Percentiles rank a stretch among this genome's conserved stretches.
phyloP scores from a whole-genome alignment of 2,888 invertebrate genomes.

The Cheilosia scutellata region DNA sequence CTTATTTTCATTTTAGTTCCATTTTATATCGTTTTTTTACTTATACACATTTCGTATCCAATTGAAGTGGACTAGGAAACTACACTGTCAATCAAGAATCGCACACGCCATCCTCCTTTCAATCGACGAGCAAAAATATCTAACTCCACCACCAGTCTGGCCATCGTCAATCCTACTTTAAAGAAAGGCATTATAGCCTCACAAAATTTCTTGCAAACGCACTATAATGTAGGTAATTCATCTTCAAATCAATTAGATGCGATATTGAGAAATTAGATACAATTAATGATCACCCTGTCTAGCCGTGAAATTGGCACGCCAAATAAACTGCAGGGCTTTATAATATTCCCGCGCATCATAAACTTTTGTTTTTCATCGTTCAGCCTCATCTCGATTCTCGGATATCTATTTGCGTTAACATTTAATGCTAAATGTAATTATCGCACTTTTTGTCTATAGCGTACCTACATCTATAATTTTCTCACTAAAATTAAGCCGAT shows the following conservation, averaged over 20 bases:
- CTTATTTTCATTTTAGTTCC: too few relatives aligned
- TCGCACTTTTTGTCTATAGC: slow-evolving; percentile 17
- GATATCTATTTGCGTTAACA: slow-evolving; percentile 46
- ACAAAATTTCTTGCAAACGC: background rate
- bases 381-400: background rate
- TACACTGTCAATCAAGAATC: too few relatives aligned
- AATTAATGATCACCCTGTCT: slow-evolving; percentile 12
- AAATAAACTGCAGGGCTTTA: slow-evolving; percentile 2
- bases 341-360: slow-evolving; percentile 23
- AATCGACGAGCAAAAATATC: too few relatives aligned
- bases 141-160: too few relatives aligned
- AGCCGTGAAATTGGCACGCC: background rate
- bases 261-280: slow-evolving; percentile 22
- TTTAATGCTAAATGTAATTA: slow-evolving; percentile 39
- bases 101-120: too few relatives aligned
- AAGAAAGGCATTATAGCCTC: background rate
- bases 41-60: too few relatives aligned
- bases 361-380: slow-evolving; percentile 19
- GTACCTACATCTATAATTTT: slow-evolving; percentile 6
- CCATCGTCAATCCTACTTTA: background rate
- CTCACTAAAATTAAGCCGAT: slow-evolving; percentile 39
- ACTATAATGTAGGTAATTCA: background rate
- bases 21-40: too few relatives aligned
- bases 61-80: too few relatives aligned
- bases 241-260: slow-evolving; percentile 34